Percentiles rank a stretch among this genome's conserved stretches.
Evolutionary conservation across 2,797 vertebrate species (phyloP).

Genomic region (Muscicapa striata): DNA sequence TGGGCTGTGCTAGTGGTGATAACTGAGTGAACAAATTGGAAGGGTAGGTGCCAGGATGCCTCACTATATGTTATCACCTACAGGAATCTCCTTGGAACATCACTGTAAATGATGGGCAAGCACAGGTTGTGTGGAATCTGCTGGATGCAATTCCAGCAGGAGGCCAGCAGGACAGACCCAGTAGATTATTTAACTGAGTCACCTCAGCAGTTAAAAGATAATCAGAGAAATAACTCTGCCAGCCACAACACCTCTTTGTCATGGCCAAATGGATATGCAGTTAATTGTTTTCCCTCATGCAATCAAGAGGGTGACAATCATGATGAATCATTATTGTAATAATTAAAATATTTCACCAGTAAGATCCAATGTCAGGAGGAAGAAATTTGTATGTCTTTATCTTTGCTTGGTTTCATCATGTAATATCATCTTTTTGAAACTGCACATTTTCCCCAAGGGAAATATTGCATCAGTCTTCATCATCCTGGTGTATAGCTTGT

Average conservation of each 20-base stretch:
- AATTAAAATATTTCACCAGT: background rate
- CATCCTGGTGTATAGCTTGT: constrained; percentile 29
- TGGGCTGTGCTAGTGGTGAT: background rate
- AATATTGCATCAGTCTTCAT: constrained; percentile 29
- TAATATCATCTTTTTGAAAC: constrained; percentile 49
- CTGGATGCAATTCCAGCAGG: background rate
- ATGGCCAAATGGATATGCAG: background rate
- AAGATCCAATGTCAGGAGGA: background rate
- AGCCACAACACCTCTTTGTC: constrained; percentile 10
- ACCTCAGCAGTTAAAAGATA: constrained; percentile 36
- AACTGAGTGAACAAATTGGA: background rate
- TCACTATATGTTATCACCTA: background rate
- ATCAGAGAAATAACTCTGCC: constrained; percentile 42
- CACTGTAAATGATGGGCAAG: background rate
- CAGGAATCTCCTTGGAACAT: background rate
- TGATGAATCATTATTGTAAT: background rate
- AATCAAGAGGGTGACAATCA: background rate
- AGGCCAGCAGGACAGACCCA: constrained; percentile 39
- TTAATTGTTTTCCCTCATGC: background rate
- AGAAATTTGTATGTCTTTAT: background rate
- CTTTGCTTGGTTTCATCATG: background rate
- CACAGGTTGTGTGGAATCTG: background rate
- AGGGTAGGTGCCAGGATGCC: background rate
- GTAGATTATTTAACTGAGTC: constrained; percentile 50
- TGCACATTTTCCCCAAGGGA: constrained; percentile 31